phyloP scores from a whole-genome alignment of 2,888 invertebrate species.

The Neoscelio sp. region DNA sequence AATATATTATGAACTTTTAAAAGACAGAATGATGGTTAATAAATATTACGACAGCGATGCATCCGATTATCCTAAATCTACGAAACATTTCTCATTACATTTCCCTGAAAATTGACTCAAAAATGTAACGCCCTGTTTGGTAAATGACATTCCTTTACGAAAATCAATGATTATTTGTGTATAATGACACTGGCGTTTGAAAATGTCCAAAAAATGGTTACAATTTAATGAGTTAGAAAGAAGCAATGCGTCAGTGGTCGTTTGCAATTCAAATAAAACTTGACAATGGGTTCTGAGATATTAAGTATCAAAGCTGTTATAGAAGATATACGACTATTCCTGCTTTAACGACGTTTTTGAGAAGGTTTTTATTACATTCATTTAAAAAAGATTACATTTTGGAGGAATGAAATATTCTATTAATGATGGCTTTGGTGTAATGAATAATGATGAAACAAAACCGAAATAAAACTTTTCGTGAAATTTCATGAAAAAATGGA shows the following conservation, averaged over 20 bases:
- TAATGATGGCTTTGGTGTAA: constrained; percentile 3
- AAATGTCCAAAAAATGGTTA: not conserved
- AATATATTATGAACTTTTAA: constrained; percentile 31
- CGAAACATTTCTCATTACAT: constrained; percentile 18
- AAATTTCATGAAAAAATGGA: not conserved
- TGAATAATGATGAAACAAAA: constrained; percentile 10
- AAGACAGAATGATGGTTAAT: constrained; percentile 23
- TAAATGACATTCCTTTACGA: constrained; percentile 11
- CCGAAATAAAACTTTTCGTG: constrained; percentile 2
- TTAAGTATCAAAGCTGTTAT: constrained; percentile 42
- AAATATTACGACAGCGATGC: constrained; percentile 22
- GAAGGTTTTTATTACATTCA: constrained; percentile 38
- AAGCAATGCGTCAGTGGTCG: constrained; percentile 1
- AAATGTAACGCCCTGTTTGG: too few relatives aligned
- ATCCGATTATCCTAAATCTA: constrained; percentile 30
- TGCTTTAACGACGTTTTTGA: constrained; percentile 45
- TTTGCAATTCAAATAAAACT: constrained; percentile 55
- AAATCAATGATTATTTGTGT: constrained; percentile 8
- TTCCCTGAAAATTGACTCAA: not conserved
- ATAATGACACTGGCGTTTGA: not conserved
- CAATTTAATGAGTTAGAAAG: constrained; percentile 31
- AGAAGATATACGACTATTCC: constrained; percentile 43
- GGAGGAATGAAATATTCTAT: not conserved
- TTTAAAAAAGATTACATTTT: constrained; percentile 19
- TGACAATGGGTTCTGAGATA: constrained; percentile 46